Conservation (phyloP, 2,888 invertebrate genomes). For the Dasypogon diadema region DNA sequence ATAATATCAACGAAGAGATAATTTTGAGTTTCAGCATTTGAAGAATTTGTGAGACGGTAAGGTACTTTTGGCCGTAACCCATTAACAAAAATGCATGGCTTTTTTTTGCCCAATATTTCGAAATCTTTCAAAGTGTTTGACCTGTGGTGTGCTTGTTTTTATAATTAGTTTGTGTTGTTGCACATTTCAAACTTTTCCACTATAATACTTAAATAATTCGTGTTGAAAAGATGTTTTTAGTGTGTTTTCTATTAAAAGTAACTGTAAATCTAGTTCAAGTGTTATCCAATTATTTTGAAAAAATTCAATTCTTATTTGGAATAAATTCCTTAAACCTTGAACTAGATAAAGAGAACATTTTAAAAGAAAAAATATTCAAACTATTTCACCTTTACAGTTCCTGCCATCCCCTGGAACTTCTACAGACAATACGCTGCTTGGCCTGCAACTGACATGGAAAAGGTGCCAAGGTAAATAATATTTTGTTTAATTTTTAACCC, state of each 20-base stretch:
- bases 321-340: too few relatives aligned
- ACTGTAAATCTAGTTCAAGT: too few relatives aligned
- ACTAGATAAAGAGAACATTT: background rate
- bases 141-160: background rate
- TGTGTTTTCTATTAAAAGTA: background rate
- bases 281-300: background rate
- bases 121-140: too few relatives aligned
- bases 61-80: background rate
- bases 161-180: background rate
- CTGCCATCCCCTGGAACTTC: slow-evolving; percentile 68
- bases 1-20: too few relatives aligned
- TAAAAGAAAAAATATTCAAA: background rate
- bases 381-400: slow-evolving; percentile 61
- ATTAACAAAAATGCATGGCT: background rate
- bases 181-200: background rate
- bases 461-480: slow-evolving; percentile 64
- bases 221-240: background rate
- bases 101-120: too few relatives aligned
- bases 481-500: too few relatives aligned
- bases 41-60: background rate
- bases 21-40: too few relatives aligned
- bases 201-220: background rate
- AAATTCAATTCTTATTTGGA: too few relatives aligned
- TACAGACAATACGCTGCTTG: slow-evolving; percentile 66
- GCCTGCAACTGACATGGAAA: slow-evolving; percentile 65